Evolutionary conservation across 2,888 invertebrate genomes (phyloP).

Genomic region (Tachina lurida): DNA sequence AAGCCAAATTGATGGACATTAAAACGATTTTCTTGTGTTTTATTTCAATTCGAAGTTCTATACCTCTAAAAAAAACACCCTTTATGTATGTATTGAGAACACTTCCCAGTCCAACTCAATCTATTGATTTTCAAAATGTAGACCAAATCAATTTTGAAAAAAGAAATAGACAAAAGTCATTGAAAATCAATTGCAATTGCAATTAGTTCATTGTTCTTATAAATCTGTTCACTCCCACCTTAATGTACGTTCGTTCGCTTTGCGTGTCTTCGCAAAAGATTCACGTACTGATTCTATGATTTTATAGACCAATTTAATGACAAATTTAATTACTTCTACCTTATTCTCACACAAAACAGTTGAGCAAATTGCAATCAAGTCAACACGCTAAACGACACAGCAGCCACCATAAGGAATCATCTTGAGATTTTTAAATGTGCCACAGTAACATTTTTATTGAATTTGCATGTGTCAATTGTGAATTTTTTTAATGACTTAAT

Average conservation of each 20-base stretch:
- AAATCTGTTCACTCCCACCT: not conserved
- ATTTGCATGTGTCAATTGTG: slow-evolving; percentile 66
- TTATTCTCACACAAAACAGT: slow-evolving; percentile 20
- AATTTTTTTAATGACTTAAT: slow-evolving; percentile 81
- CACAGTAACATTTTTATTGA: slow-evolving; percentile 29
- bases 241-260: not conserved
- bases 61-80: no score
- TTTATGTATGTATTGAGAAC: no score
- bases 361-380: slow-evolving; percentile 47
- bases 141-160: no score
- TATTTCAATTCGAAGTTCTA: no score
- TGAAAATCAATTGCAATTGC: not conserved
- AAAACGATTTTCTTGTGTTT: no score
- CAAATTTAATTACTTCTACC: slow-evolving; percentile 64
- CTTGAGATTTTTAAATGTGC: slow-evolving; percentile 26
- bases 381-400: slow-evolving; percentile 31
- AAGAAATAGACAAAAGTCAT: no score
- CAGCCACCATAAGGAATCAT: slow-evolving; percentile 18
- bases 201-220: not conserved
- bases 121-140: no score
- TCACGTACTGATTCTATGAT: slow-evolving; percentile 54
- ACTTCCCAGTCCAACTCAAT: no score
- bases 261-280: slow-evolving; percentile 9
- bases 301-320: slow-evolving; percentile 64
- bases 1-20: no score